These are phyloP conservation scores for Vesta saturnalis DNA, from an alignment of 2,888 invertebrate genomes.

Conservation along the genomic window DNA sequence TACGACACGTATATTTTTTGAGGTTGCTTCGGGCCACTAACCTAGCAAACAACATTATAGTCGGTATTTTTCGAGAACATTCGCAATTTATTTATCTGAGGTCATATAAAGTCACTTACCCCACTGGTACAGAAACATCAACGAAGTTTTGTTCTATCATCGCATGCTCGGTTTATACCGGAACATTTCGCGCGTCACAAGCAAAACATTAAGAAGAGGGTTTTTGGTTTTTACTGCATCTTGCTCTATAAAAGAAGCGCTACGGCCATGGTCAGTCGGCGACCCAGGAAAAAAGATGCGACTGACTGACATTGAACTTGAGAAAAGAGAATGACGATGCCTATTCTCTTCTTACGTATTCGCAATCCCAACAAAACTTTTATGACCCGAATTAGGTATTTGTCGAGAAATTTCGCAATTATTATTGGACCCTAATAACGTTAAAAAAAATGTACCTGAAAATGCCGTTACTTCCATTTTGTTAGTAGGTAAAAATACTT, in stretches of 20 bases:
- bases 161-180: slow-evolving; percentile 42
- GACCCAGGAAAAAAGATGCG: slow-evolving; percentile 53
- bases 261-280: slow-evolving; percentile 54
- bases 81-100: slow-evolving; percentile 58
- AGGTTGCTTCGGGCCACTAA: slow-evolving; percentile 62
- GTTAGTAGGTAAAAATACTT: too few species aligned
- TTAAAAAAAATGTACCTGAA: neutral
- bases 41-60: slow-evolving; percentile 51
- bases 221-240: slow-evolving; percentile 31
- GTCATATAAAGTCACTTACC: slow-evolving; percentile 75
- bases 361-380: too few species aligned
- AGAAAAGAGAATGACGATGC: slow-evolving; percentile 3
- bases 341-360: neutral
- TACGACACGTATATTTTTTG: slow-evolving; percentile 39
- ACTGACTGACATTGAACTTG: slow-evolving; percentile 44
- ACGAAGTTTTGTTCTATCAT: slow-evolving; percentile 52
- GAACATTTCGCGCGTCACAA: slow-evolving; percentile 48
- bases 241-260: slow-evolving; percentile 45
- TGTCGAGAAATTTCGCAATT: neutral
- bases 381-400: neutral
- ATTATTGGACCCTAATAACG: neutral
- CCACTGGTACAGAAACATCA: slow-evolving; percentile 63
- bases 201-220: too few species aligned
- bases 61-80: slow-evolving; percentile 50
- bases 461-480: too few species aligned